A percentile compares a stretch with the other conserved stretches of the same genome.
phyloP scores from a whole-genome alignment of 2,113 vertebrate species.

The Empidonax alnorum region DNA sequence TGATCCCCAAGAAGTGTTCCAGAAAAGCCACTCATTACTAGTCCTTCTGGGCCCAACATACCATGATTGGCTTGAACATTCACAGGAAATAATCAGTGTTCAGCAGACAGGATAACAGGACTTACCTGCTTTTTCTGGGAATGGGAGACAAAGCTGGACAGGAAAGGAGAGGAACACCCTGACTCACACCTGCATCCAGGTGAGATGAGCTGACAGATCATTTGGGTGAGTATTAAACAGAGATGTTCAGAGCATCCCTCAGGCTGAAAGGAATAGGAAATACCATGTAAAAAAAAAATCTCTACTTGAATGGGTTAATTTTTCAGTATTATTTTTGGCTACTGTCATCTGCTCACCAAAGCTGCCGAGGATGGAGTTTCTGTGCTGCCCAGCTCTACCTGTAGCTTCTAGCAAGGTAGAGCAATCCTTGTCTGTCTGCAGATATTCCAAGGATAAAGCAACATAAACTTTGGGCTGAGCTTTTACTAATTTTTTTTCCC shows the following conservation, averaged over 20 bases:
- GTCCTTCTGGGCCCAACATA: neutral
- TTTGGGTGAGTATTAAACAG: neutral
- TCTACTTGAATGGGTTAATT: neutral
- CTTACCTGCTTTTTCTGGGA: constrained; percentile 49
- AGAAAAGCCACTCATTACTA: neutral
- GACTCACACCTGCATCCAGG: neutral
- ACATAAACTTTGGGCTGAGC: neutral
- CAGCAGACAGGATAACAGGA: constrained; percentile 45
- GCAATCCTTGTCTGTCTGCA: neutral
- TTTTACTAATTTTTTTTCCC: rapidly evolving
- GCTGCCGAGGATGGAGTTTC: neutral
- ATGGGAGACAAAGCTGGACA: neutral
- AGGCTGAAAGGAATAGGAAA: neutral
- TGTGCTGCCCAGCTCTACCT: neutral
- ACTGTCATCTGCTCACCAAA: neutral
- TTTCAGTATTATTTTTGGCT: neutral
- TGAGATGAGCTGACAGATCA: neutral
- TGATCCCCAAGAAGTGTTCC: neutral
- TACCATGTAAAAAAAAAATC: rapidly evolving
- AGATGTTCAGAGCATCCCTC: neutral
- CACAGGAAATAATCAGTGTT: neutral
- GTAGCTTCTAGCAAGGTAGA: neutral
- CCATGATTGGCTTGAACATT: neutral
- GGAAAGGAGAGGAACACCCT: constrained; percentile 16
- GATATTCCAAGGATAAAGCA: neutral